A percentile compares a stretch with the other conserved stretches of the same genome.
phyloP scores from a whole-genome alignment of 2,888 invertebrate species.

The Diabrotica balteata region DNA sequence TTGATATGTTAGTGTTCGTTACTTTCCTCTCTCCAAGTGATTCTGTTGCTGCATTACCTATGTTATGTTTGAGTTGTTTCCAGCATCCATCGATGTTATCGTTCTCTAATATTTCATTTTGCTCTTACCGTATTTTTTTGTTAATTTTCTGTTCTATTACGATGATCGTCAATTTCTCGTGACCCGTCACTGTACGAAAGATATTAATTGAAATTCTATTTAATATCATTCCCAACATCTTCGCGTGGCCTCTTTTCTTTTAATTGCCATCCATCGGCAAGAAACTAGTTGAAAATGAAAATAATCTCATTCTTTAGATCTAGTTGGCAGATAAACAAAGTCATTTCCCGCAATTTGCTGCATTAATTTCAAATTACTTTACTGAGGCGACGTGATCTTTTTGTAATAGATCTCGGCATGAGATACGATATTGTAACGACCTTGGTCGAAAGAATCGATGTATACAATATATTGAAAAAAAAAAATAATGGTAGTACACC shows the following conservation, averaged over 20 bases:
- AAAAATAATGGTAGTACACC: no score
- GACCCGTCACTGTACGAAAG: neutral
- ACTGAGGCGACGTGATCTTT: conserved; percentile 32
- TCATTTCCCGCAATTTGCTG: conserved; percentile 41
- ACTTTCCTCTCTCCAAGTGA: no score
- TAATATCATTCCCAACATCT: neutral
- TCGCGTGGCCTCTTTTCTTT: conserved; percentile 10
- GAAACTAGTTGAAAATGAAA: conserved; percentile 30
- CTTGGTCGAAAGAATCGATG: neutral
- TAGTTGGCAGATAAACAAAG: conserved; percentile 36
- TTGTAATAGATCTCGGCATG: conserved; percentile 15
- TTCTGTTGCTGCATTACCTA: no score
- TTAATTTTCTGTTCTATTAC: no score
- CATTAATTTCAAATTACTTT: conserved; percentile 39
- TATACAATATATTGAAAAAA: no score
- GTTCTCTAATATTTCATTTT: no score
- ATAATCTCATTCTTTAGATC: conserved; percentile 33
- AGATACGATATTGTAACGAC: neutral
- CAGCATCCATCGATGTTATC: no score
- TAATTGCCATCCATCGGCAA: conserved; percentile 20
- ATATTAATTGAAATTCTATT: neutral
- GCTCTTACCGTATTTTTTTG: no score
- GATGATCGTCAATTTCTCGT: neutral
- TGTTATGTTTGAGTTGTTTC: no score
- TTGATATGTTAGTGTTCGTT: no score